Conservation (phyloP, 2,888 invertebrate species). For the Drosophila antonietae region DNA sequence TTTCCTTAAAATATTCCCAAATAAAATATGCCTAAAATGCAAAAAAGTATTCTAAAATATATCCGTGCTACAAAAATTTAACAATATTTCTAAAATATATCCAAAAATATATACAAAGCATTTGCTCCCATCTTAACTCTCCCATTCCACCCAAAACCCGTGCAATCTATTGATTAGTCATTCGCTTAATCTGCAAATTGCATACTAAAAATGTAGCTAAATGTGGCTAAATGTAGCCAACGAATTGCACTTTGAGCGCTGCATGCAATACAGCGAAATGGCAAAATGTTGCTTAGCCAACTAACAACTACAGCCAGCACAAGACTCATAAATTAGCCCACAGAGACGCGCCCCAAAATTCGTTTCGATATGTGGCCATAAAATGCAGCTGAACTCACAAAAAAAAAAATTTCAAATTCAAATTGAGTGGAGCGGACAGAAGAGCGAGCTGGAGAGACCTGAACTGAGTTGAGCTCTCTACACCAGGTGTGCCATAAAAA, state of each 20-base stretch:
- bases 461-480: not conserved
- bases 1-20: not conserved
- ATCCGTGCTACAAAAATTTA: too few species aligned
- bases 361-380: slow-evolving; percentile 40
- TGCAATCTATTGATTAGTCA: slow-evolving; percentile 23
- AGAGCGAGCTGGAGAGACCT: not conserved
- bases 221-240: slow-evolving; percentile 7
- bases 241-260: slow-evolving; percentile 15
- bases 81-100: not conserved
- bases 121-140: not conserved
- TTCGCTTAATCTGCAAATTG: slow-evolving; percentile 8
- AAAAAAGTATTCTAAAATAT: too few species aligned
- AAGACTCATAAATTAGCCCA: slow-evolving; percentile 44
- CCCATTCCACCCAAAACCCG: not conserved
- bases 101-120: not conserved
- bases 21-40: too few species aligned
- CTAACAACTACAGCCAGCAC: not conserved
- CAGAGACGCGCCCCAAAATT: slow-evolving; percentile 36
- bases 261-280: slow-evolving; percentile 19
- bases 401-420: slow-evolving; percentile 52
- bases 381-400: slow-evolving; percentile 40
- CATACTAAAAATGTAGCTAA: slow-evolving; percentile 20
- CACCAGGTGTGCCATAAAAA: slow-evolving; percentile 68
- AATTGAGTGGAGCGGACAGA: slow-evolving; percentile 31
- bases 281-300: slow-evolving; percentile 7